Percentiles rank a stretch among this genome's conserved stretches.
Evolutionary conservation across 2,888 invertebrate species (phyloP).

Genomic region (Hedychridium roseum): DNA sequence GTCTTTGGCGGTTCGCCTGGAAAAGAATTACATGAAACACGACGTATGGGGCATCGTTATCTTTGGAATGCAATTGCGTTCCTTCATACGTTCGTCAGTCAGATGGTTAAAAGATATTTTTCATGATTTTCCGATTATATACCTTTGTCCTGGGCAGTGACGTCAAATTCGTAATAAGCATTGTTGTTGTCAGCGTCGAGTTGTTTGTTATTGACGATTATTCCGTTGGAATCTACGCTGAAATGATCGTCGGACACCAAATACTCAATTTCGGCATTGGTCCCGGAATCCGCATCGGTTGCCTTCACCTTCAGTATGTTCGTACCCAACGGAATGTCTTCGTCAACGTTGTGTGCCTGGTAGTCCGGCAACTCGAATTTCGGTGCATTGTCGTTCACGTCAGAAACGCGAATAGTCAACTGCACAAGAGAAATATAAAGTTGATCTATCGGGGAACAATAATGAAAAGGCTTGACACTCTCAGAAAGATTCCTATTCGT

Average conservation of each 20-base stretch:
- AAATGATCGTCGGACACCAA: conserved; percentile 93
- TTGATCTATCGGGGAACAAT: no score
- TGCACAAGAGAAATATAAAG: conserved; percentile 63
- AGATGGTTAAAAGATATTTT: no score
- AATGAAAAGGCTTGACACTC: no score
- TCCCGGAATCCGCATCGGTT: conserved; percentile 93
- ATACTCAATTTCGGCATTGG: conserved; percentile 94
- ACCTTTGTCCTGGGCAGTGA: conserved; percentile 93
- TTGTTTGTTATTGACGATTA: conserved; percentile 91
- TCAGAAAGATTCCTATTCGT: no score
- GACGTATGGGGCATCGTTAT: not conserved
- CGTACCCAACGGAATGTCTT: conserved; percentile 91
- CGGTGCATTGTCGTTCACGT: conserved; percentile 97
- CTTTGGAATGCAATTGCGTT: not conserved
- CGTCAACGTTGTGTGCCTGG: conserved; percentile 95
- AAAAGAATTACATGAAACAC: conserved; percentile 1
- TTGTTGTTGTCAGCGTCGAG: conserved; percentile 96
- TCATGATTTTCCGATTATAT: conserved; percentile 14
- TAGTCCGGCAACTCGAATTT: conserved; percentile 96
- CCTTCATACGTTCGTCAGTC: not conserved
- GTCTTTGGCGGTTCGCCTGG: conserved; percentile 86
- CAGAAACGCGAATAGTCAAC: conserved; percentile 92
- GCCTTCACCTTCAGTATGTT: conserved; percentile 95
- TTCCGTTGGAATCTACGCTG: conserved; percentile 90
- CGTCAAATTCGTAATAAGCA: conserved; percentile 93